A percentile compares a stretch with the other conserved stretches of the same genome.
phyloP scores from a whole-genome alignment of 2,888 invertebrate genomes.

The Alcis repandata region DNA sequence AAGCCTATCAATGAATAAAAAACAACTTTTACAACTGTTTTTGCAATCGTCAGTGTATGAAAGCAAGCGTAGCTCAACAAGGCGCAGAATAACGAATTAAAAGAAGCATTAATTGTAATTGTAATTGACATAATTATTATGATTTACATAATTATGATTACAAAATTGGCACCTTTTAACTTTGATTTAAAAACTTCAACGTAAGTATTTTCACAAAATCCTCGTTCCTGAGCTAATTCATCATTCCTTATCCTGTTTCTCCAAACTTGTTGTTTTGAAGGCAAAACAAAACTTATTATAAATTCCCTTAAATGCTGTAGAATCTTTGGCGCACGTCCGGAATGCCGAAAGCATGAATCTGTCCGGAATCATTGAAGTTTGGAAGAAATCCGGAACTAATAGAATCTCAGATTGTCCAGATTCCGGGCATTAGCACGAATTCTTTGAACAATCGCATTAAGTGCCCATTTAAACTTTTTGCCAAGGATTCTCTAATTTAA shows the following conservation, averaged over 20 bases:
- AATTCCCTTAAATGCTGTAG: constrained; percentile 59
- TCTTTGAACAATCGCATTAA: constrained; percentile 82
- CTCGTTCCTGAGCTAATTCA: constrained; percentile 29
- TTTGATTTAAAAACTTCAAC: neutral
- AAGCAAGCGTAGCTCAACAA: too few species aligned
- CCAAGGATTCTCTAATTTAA: constrained; percentile 75
- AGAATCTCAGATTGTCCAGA: constrained; percentile 82
- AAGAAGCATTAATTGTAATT: neutral
- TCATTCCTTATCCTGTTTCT: constrained; percentile 36
- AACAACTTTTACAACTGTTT: too few species aligned
- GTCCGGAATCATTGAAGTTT: constrained; percentile 56
- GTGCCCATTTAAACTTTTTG: constrained; percentile 80
- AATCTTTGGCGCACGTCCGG: constrained; percentile 62
- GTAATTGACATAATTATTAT: neutral
- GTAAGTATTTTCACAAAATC: neutral
- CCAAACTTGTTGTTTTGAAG: constrained; percentile 41
- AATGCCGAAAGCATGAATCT: constrained; percentile 51
- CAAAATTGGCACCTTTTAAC: neutral
- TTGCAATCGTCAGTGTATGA: too few species aligned
- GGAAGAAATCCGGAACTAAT: constrained; percentile 60
- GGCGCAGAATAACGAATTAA: too few species aligned
- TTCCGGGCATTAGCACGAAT: constrained; percentile 81
- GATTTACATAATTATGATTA: neutral
- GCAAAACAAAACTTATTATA: constrained; percentile 44
- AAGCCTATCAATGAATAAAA: too few species aligned